Conservation (phyloP, 2,113 vertebrate genomes). For the Oceanites oceanicus region DNA sequence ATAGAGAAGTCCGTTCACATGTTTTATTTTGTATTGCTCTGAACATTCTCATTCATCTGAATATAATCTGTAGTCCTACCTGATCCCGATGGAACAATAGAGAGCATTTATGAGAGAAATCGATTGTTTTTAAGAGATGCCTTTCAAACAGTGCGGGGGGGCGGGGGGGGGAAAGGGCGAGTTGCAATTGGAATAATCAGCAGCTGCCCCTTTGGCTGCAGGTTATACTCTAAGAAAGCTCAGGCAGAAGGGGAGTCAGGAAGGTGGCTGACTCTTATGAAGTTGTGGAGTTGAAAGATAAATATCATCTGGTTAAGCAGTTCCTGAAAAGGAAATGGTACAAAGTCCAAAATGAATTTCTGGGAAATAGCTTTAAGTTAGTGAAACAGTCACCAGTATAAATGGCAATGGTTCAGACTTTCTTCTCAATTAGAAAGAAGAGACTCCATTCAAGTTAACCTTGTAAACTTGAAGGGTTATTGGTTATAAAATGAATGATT, state of each 20-base stretch:
- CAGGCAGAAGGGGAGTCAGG: neutral
- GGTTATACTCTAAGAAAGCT: neutral
- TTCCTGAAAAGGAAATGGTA: neutral
- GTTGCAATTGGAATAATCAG: accelerated
- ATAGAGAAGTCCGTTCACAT: neutral
- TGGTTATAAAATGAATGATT: neutral
- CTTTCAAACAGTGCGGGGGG: neutral
- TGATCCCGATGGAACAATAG: accelerated
- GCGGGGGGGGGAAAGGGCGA: no score
- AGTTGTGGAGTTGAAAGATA: neutral
- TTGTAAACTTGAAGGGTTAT: neutral
- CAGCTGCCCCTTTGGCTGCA: neutral
- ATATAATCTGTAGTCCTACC: neutral
- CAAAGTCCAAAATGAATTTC: neutral
- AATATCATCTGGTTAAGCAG: neutral
- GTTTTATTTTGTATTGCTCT: neutral
- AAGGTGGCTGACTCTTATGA: accelerated
- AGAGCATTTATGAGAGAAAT: neutral
- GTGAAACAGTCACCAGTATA: neutral
- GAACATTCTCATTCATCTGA: neutral
- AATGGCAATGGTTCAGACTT: neutral
- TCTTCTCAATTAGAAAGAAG: neutral
- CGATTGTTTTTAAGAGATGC: neutral
- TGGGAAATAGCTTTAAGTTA: neutral
- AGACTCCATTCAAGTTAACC: neutral